phyloP scores from a whole-genome alignment of 2,888 invertebrate genomes.

The Clistopyga incitator region DNA sequence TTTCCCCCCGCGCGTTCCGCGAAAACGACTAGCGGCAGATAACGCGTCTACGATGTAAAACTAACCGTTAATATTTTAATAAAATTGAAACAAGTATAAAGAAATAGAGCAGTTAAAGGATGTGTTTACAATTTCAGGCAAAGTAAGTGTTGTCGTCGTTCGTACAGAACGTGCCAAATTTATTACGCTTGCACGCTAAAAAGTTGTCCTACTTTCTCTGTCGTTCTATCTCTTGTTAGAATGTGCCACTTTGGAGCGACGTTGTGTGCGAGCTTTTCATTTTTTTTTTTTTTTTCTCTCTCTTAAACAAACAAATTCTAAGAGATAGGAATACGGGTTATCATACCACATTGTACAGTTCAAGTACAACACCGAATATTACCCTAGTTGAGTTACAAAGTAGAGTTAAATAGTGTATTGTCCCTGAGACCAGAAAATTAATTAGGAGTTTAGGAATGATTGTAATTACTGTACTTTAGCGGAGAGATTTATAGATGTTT shows the following conservation, averaged over 20 bases:
- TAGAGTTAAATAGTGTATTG: slow-evolving; percentile 1
- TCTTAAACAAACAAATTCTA: slow-evolving; percentile 9
- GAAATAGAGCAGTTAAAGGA: slow-evolving; percentile 4
- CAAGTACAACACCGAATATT: slow-evolving; percentile 6
- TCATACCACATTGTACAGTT: background rate
- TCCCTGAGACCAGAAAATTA: slow-evolving; percentile 20
- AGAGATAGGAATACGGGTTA: background rate
- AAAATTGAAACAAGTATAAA: slow-evolving; percentile 2
- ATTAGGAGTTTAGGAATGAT: slow-evolving; percentile 23
- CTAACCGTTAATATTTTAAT: slow-evolving; percentile 19
- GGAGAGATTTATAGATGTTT: slow-evolving; percentile 50
- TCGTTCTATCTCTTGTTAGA: slow-evolving; percentile 56
- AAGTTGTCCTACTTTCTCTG: slow-evolving; percentile 52
- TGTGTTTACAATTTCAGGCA: slow-evolving; percentile 25
- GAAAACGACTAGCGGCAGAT: slow-evolving; percentile 59
- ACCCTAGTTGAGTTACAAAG: slow-evolving; percentile 3
- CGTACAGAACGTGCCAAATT: slow-evolving; percentile 19
- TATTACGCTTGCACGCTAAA: slow-evolving; percentile 30
- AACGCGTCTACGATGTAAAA: slow-evolving; percentile 46
- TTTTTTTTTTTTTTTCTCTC: slow-evolving; percentile 8
- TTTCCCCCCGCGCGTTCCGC: slow-evolving; percentile 14
- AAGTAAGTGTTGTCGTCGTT: slow-evolving; percentile 32
- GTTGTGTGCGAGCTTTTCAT: slow-evolving; percentile 39
- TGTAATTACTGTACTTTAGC: slow-evolving; percentile 25
- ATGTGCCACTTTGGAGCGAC: slow-evolving; percentile 66